Evolutionary conservation across 64 coral and sea anemone species (phyloP), one percentile per base, ranked within the genome.

Genomic region (Pocillopora damicornis): DNA sequence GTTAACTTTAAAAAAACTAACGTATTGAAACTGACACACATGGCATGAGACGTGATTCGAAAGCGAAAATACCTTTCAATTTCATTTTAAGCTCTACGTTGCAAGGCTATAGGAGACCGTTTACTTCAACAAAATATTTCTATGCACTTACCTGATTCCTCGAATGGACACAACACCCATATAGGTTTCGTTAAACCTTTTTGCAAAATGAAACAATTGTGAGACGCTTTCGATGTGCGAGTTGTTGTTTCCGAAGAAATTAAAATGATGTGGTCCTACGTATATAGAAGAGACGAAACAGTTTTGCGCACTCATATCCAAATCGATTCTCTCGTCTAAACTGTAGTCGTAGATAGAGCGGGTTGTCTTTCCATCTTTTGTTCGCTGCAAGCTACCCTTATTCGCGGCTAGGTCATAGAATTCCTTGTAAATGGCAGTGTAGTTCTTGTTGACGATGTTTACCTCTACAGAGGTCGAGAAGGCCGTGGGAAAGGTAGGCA

Each of bases 151-250:
- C 94, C 75, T 78, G 89, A 96, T 96, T 38, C 94, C 94, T 13
- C 94, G 81, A 0, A 96, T 65, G 35, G 71, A 37, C 23, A 81
- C 36, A 58, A 87, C 59, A 75, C 91, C 94, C 14, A 90, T 72
- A 38, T 80, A 96, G 8, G 88, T 90, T n/a, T 96, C 94, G 57
- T 96, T 96, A 22, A 63, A 96, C 22, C 76, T 58, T 7, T 77
- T 84, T 69, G 90, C 94, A 87, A 96, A 96, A 8, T 45, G 67
- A 77, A 96, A 96, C 17, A 96, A 78, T 38, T 96, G 75, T 0
- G 94, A 61, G 37, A 93, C 89, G 60, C 91, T 80, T 76, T 93
- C 87, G 38, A 96, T 96, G 13, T 88, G 86, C 35, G 65, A 22
- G 59, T 87, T 68, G 61, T 58, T 80, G 66, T 83, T 89, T 30